Percentiles rank a stretch among this genome's conserved stretches.
These are phyloP conservation scores for Morpho helenor DNA, from an alignment of 2,888 invertebrate genomes.

Conservation along the genomic window DNA sequence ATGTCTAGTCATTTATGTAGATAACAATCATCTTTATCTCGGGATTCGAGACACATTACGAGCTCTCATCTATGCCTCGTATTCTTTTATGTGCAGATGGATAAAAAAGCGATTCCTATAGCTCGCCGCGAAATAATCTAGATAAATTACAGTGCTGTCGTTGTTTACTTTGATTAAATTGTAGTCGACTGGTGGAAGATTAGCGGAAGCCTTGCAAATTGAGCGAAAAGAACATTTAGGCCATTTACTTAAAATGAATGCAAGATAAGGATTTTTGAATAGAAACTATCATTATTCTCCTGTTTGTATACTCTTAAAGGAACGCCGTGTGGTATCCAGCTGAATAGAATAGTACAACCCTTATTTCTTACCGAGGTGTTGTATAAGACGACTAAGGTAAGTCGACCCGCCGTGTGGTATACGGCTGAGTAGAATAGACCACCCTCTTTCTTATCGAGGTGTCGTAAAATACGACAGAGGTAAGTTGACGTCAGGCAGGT, in stretches of 20 bases:
- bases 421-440: no score
- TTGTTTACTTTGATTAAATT: conserved; percentile 80
- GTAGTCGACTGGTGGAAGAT: conserved; percentile 76
- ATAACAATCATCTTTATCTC: conserved; percentile 58
- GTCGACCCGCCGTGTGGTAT: no score
- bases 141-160: conserved; percentile 73
- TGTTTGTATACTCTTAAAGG: no score
- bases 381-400: no score
- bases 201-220: conserved; percentile 75
- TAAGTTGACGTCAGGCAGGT: no score
- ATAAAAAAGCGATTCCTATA: conserved; percentile 74
- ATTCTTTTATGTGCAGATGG: conserved; percentile 43
- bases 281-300: conserved; percentile 32
- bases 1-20: conserved; percentile 46
- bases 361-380: no score
- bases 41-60: conserved; percentile 55
- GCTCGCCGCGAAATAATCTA: conserved; percentile 75
- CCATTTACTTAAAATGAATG: conserved; percentile 72
- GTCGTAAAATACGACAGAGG: no score
- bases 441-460: no score
- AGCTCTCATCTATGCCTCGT: conserved; percentile 29
- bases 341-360: no score
- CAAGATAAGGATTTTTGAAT: conserved; percentile 45
- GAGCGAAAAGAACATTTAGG: conserved; percentile 68
- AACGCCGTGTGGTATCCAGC: no score